phyloP scores from a whole-genome alignment of 2,888 invertebrate genomes.

The Tigriopus californicus region DNA sequence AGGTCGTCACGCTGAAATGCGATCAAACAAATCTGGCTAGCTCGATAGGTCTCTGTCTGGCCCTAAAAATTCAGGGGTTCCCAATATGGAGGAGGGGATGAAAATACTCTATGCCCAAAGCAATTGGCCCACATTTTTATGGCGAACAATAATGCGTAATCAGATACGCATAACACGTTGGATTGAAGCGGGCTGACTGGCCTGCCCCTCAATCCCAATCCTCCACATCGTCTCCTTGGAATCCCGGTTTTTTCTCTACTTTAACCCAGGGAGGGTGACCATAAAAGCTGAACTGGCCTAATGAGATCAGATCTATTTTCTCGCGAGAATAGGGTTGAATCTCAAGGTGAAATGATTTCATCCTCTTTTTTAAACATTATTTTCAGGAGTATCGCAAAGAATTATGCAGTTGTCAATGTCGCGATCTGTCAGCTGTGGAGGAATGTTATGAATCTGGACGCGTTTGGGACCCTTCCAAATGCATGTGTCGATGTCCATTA shows the following conservation, averaged over 20 bases:
- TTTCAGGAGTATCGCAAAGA: slow-evolving; percentile 9
- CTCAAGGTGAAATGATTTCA: background rate
- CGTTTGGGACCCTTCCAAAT: slow-evolving; percentile 10
- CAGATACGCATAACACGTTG: too few species aligned
- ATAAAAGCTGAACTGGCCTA: too few species aligned
- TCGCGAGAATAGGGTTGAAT: background rate
- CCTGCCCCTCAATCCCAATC: too few species aligned
- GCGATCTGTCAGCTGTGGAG: slow-evolving; percentile 7
- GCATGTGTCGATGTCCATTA: slow-evolving; percentile 13
- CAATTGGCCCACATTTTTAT: too few species aligned
- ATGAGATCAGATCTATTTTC: background rate
- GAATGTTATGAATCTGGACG: slow-evolving; percentile 9
- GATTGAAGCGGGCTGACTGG: too few species aligned
- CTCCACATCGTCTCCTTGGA: background rate
- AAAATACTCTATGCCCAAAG: too few species aligned
- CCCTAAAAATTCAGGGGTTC: too few species aligned
- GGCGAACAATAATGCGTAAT: too few species aligned
- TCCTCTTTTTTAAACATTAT: background rate
- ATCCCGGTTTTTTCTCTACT: background rate
- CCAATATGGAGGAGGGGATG: too few species aligned
- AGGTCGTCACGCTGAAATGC: too few species aligned
- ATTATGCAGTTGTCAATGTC: slow-evolving; percentile 9
- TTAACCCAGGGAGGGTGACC: background rate
- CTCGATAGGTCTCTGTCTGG: too few species aligned
- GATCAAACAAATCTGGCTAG: too few species aligned